phyloP scores from a whole-genome alignment of 1,140 invertebrate genomes.

The Drosophila subpulchrella region DNA sequence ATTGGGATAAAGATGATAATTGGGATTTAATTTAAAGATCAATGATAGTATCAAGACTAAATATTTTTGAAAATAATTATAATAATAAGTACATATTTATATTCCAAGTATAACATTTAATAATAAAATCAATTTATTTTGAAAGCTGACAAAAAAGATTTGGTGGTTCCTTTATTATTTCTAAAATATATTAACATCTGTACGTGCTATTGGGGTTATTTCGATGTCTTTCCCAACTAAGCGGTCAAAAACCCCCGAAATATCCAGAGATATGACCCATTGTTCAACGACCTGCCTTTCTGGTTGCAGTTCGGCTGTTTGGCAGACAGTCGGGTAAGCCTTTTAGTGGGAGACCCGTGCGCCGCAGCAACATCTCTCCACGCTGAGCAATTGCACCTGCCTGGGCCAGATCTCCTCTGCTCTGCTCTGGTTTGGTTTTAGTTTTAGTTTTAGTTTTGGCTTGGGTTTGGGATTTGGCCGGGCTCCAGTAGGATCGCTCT shows the following conservation, averaged over 20 bases:
- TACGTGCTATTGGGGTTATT: not conserved
- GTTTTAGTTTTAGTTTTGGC: slow-evolving; percentile 15
- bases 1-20: too few species aligned
- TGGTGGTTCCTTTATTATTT: too few species aligned
- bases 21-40: too few species aligned
- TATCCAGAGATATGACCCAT: slow-evolving; percentile 20
- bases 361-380: slow-evolving; percentile 36
- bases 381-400: slow-evolving; percentile 74
- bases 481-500: slow-evolving; percentile 35
- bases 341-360: slow-evolving; percentile 74
- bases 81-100: too few species aligned
- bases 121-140: too few species aligned
- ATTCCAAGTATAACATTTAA: too few species aligned
- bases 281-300: slow-evolving; percentile 47
- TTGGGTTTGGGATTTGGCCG: slow-evolving; percentile 15
- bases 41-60: too few species aligned
- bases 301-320: slow-evolving; percentile 40
- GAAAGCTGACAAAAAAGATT: too few species aligned
- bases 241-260: not conserved
- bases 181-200: too few species aligned
- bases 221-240: not conserved
- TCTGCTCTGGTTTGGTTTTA: slow-evolving; percentile 51
- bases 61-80: too few species aligned
- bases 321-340: slow-evolving; percentile 39
- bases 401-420: slow-evolving; percentile 49